Percentiles rank a stretch among this genome's conserved stretches.
These are phyloP conservation scores for Lepidothrix coronata DNA, from an alignment of 2,113 vertebrate genomes.

Conservation along the genomic window DNA sequence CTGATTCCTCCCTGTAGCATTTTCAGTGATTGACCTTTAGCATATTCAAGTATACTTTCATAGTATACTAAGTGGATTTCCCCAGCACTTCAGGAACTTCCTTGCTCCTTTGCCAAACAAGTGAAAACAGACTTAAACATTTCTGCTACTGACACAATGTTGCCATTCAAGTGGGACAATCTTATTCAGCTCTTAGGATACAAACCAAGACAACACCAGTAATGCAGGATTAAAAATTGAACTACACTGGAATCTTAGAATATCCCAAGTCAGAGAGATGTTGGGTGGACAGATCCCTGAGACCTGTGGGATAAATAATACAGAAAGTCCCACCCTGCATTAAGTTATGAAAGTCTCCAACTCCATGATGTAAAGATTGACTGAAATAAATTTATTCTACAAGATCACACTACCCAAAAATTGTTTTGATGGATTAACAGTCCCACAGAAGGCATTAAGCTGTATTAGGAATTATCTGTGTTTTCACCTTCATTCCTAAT, in stretches of 20 bases:
- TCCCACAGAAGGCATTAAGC: neutral
- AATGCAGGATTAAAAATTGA: slow-evolving; percentile 6
- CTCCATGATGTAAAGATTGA: neutral
- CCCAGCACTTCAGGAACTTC: neutral
- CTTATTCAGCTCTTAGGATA: neutral
- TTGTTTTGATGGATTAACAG: neutral
- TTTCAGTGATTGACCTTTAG: slow-evolving; percentile 11
- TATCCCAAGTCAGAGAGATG: neutral
- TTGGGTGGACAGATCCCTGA: neutral
- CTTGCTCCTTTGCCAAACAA: neutral
- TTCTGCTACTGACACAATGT: neutral
- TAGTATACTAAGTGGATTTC: neutral
- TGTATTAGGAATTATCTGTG: neutral
- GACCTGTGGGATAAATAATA: neutral
- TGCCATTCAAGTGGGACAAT: neutral
- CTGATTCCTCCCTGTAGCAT: neutral
- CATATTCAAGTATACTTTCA: neutral
- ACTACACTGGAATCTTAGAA: neutral
- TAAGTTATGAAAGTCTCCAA: neutral
- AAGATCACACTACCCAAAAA: neutral
- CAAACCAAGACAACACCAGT: neutral
- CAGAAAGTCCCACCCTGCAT: neutral
- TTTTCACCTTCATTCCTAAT: neutral
- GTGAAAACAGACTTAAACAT: neutral
- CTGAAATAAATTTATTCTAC: neutral